phyloP scores from a whole-genome alignment of 2,797 vertebrate genomes.

The Enteromius afrohamiltoni region DNA sequence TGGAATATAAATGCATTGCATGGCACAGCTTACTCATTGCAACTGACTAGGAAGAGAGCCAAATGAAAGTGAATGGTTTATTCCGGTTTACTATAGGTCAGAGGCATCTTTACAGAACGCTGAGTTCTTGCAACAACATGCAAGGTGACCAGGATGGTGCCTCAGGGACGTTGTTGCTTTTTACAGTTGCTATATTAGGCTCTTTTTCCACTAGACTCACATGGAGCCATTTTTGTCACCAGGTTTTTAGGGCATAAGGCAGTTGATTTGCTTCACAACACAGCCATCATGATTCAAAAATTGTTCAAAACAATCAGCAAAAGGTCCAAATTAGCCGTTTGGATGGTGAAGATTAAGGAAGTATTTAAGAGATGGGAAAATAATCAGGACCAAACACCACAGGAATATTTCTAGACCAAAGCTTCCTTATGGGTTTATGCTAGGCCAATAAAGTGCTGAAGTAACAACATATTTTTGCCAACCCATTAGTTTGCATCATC shows the following conservation, averaged over 20 bases:
- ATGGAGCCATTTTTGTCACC: slow-evolving; percentile 18
- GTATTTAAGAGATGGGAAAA: neutral
- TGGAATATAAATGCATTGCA: slow-evolving; percentile 1
- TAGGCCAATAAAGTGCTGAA: neutral
- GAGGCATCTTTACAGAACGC: slow-evolving; percentile 2
- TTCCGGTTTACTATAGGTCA: neutral
- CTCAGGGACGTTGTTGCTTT: neutral
- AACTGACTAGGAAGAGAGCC: slow-evolving; percentile 7
- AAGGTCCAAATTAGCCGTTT: neutral
- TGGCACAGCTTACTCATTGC: neutral
- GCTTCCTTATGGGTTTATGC: neutral
- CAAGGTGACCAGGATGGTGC: slow-evolving; percentile 18
- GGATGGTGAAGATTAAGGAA: neutral
- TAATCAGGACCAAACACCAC: neutral
- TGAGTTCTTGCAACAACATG: neutral
- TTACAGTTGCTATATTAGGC: slow-evolving; percentile 25
- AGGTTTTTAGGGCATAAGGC: neutral
- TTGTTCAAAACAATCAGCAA: neutral
- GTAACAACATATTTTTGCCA: neutral
- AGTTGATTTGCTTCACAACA: neutral
- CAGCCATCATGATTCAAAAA: neutral
- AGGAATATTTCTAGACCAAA: no score
- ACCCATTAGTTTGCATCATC: neutral
- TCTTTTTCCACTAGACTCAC: slow-evolving; percentile 45
- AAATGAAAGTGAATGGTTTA: neutral